Conservation (phyloP, 2,888 invertebrate genomes). For the Drosophila longiperda region DNA sequence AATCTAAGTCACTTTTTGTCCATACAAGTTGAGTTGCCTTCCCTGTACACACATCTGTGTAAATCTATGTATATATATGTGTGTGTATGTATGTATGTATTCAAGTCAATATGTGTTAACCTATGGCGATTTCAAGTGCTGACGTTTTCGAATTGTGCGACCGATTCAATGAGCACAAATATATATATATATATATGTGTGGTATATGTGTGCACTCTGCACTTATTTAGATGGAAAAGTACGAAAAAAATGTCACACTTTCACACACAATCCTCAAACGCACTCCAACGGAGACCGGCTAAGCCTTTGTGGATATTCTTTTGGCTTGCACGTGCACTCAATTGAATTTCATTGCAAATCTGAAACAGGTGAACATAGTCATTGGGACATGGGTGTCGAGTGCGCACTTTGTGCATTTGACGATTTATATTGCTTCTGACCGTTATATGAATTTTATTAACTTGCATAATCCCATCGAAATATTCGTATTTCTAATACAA, state of each 20-base stretch:
- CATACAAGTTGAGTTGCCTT: not conserved
- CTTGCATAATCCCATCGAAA: constrained; percentile 26
- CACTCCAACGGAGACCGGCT: not conserved
- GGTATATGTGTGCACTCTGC: constrained; percentile 38
- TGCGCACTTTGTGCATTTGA: constrained; percentile 43
- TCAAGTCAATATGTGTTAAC: constrained; percentile 32
- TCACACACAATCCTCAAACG: not conserved
- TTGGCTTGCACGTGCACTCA: constrained; percentile 62
- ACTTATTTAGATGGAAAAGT: constrained; percentile 62
- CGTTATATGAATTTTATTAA: constrained; percentile 65
- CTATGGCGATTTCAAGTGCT: constrained; percentile 51
- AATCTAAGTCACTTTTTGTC: not conserved
- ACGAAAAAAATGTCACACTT: constrained; percentile 38
- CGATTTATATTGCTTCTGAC: constrained; percentile 48
- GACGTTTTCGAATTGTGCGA: constrained; percentile 39
- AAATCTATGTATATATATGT: not conserved
- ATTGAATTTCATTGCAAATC: constrained; percentile 75
- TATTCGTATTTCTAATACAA: too few species aligned
- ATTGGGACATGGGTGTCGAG: constrained; percentile 50
- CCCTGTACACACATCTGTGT: not conserved
- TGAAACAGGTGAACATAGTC: constrained; percentile 32
- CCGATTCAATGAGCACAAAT: constrained; percentile 20
- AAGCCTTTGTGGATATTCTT: constrained; percentile 48
- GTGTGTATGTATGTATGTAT: constrained; percentile 24
- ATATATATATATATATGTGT: not conserved